Evolutionary conservation across 2,113 vertebrate genomes (phyloP).

Genomic region (Pardalotus punctatus): DNA sequence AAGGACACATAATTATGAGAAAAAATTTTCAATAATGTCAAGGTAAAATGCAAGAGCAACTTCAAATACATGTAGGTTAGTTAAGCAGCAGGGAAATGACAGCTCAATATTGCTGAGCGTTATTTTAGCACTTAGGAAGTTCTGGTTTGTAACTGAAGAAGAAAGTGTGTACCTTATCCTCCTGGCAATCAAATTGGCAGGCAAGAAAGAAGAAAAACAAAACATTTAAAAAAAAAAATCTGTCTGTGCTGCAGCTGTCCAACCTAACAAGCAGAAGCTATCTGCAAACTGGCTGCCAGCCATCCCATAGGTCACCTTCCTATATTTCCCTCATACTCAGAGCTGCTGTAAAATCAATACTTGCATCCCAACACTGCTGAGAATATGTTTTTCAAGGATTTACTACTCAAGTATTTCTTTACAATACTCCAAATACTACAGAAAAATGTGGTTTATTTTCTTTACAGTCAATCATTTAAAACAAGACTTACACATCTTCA

Average conservation of each 20-base stretch:
- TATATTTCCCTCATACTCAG: neutral
- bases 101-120: neutral
- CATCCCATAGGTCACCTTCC: neutral
- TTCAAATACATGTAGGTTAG: neutral
- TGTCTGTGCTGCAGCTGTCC: neutral
- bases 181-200: constrained; percentile 81
- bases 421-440: neutral
- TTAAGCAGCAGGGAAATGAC: neutral
- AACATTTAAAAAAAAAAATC: neutral
- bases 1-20: neutral
- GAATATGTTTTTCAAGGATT: neutral
- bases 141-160: neutral
- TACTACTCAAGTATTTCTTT: neutral
- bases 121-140: neutral
- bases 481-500: neutral
- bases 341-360: neutral
- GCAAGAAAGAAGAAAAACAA: constrained; percentile 75
- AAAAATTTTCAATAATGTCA: neutral
- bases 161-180: constrained; percentile 90
- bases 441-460: neutral
- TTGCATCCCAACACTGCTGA: neutral
- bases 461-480: neutral
- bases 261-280: constrained; percentile 4
- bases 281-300: neutral
- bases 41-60: neutral